Evolutionary conservation across 2,888 invertebrate genomes (phyloP).

Genomic region (Eupithecia pulchellata): DNA sequence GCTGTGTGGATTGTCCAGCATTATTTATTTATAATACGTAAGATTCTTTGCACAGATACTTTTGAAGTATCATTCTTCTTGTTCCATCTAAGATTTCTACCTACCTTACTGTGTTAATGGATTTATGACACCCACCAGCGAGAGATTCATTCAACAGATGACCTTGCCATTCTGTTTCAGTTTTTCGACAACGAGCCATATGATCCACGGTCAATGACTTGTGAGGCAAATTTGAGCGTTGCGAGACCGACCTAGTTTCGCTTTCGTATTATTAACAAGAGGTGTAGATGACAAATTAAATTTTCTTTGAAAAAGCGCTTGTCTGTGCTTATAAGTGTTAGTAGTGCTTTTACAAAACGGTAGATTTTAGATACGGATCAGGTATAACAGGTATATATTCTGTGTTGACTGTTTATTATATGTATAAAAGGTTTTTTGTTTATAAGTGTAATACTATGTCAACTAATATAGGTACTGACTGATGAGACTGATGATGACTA

Average conservation of each 20-base stretch:
- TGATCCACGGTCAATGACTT: slow-evolving; percentile 77
- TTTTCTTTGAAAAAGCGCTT: slow-evolving; percentile 29
- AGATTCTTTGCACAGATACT: too few relatives aligned
- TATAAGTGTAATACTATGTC: too few relatives aligned
- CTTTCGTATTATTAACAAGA: slow-evolving; percentile 38
- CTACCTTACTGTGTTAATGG: neutral
- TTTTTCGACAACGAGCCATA: slow-evolving; percentile 75
- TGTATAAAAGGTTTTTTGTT: too few relatives aligned
- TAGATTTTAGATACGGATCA: neutral
- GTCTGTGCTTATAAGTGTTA: neutral
- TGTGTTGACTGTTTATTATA: too few relatives aligned
- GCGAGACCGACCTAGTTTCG: slow-evolving; percentile 71
- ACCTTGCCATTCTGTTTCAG: slow-evolving; percentile 72
- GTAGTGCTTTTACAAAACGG: neutral
- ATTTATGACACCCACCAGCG: slow-evolving; percentile 23
- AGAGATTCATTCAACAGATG: slow-evolving; percentile 33
- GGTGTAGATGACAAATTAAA: slow-evolving; percentile 41
- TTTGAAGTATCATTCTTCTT: neutral
- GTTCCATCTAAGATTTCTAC: neutral
- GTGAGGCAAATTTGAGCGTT: slow-evolving; percentile 62
- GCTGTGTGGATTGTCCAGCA: too few relatives aligned
- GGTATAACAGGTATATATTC: too few relatives aligned
- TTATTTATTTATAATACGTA: too few relatives aligned
- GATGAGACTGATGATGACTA: too few relatives aligned
- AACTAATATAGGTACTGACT: too few relatives aligned